Base-by-base conservation (phyloP, 2,113 vertebrate genomes). In the Leucoraja erinaceus region DNA sequence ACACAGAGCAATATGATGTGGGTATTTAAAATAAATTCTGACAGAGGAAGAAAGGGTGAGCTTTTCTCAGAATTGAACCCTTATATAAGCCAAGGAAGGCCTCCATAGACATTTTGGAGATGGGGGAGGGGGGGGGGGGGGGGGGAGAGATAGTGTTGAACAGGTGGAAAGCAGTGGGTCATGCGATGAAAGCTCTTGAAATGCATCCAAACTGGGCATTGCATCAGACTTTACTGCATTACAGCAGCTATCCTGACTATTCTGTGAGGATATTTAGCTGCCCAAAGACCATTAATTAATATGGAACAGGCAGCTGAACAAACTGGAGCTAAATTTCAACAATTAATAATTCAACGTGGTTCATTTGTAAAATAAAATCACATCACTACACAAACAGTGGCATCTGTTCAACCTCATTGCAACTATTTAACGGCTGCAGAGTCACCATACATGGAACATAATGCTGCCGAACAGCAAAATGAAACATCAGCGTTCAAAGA, bases 301-400 rank as follows among this genome's bases (percentile, higher is more conserved):
- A 18, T 72, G 22, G 9, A 38, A 10, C 66, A 74, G 38, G 22
- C 33, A 22, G 38, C 38, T 47, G 47, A 70, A 68, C 68, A 22
- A 66, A 90, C 31, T 25, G 61, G 31, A 22, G 66, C 16, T 22
- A 91, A 11, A 91, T 47, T 91, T 91, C 68, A 25, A 47, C 0
- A 91, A 91, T 54, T 72, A 74, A 91, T 91, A 72, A 91, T 91
- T 68, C 88, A 91, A 20, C 88, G 3, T 38, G 16, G 20, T 38
- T 70, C 61, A 63, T 20, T 72, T 8, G 8, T 31, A 22, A 22
- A 68, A 18, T 25, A 47, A 38, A 38, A 14, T 63, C n/a, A 31
- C 28, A 12, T 6, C 56, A 47, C 14, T 68, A 10, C 7, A 22
- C 61, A 68, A n/a, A 8, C n/a, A 38, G 31, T 38, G 38, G 83